These are phyloP conservation scores for Trididemnum miniatum DNA, from an alignment of 23 tunicate genomes.

Conservation along the genomic window DNA sequence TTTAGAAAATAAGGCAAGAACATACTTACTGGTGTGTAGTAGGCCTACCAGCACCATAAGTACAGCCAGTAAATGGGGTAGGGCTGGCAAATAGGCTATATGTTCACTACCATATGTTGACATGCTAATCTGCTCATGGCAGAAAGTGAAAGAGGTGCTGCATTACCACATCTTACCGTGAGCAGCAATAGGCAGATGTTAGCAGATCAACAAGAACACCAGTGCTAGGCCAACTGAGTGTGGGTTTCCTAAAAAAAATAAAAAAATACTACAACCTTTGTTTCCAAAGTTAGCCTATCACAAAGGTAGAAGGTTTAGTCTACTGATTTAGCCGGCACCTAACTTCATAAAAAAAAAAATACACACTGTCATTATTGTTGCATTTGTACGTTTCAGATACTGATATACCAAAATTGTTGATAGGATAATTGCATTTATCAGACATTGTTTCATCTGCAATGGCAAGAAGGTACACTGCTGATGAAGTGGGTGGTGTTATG, in stretches of 20 bases:
- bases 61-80: neutral
- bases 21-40: neutral
- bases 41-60: neutral
- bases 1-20: neutral
- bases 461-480: too few relatives aligned
- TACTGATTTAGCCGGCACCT: too few relatives aligned
- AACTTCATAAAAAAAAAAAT: too few relatives aligned
- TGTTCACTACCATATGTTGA: neutral
- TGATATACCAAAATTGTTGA: too few relatives aligned
- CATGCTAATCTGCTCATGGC: neutral
- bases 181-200: neutral
- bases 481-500: too few relatives aligned
- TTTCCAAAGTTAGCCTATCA: too few relatives aligned
- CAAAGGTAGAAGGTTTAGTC: too few relatives aligned
- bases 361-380: too few relatives aligned
- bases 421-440: too few relatives aligned
- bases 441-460: too few relatives aligned
- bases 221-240: neutral
- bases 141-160: neutral
- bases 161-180: neutral
- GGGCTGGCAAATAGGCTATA: neutral
- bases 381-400: too few relatives aligned
- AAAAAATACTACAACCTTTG: too few relatives aligned
- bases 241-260: neutral
- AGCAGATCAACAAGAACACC: neutral